phyloP scores from a whole-genome alignment of 64 coral and sea anemone species.

The Actinia equina region DNA sequence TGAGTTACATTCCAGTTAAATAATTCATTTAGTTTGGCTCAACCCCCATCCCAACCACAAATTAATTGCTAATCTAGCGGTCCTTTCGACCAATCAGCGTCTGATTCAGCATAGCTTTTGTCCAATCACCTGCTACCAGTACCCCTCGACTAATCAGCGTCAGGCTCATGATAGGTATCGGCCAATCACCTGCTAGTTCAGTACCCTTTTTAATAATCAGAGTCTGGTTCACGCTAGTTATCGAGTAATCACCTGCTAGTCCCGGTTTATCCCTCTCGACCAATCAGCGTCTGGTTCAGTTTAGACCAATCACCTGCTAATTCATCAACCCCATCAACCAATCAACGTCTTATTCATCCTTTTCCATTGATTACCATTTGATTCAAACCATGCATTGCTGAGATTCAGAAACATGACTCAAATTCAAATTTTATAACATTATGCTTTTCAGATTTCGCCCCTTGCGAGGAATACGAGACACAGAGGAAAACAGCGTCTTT shows the following conservation, averaged over 20 bases:
- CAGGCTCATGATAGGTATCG: background rate
- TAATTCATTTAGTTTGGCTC: background rate
- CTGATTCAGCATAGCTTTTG: background rate
- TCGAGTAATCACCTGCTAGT: no score
- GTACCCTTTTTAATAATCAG: no score
- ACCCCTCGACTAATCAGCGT: background rate
- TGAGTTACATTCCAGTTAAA: background rate
- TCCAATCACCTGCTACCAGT: no score
- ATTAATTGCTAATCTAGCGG: background rate
- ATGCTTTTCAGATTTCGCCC: constrained; percentile 57
- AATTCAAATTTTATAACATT: background rate
- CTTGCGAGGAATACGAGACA: constrained; percentile 64
- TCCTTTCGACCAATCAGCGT: background rate
- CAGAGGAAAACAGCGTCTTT: constrained; percentile 74
- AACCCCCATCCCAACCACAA: background rate
- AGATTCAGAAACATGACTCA: background rate
- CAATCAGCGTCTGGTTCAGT: no score
- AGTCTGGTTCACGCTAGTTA: no score
- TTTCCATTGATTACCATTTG: no score
- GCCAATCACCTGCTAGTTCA: no score
- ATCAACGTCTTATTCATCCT: no score
- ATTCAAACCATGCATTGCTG: no score
- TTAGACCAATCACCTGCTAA: no score
- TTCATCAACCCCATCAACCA: no score
- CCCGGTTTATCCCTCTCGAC: no score